Conservation (phyloP, 2,797 vertebrate species). For the Coregonus suidteri region DNA sequence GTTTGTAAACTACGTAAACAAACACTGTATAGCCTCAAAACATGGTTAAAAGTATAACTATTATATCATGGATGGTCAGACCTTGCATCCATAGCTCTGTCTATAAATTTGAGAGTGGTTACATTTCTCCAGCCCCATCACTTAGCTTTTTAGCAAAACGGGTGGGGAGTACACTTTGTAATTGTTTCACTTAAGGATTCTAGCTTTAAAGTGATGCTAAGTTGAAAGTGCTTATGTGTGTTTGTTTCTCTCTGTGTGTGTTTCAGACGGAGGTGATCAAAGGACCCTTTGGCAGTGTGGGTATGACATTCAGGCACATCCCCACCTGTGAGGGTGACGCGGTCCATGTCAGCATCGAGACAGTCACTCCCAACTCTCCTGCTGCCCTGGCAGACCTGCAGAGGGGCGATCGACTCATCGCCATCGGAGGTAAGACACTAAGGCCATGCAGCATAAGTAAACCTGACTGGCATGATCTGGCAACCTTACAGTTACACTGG, state of each 20-base stretch:
- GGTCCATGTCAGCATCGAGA: constrained; percentile 92
- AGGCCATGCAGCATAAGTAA: constrained; percentile 9
- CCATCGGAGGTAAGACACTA: constrained; percentile 87
- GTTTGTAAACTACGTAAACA: too few relatives aligned
- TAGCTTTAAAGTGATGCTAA: neutral
- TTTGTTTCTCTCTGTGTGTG: constrained; percentile 15
- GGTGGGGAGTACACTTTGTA: too few relatives aligned
- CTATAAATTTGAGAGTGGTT: too few relatives aligned
- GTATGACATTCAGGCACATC: constrained; percentile 91
- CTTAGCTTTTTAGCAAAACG: too few relatives aligned
- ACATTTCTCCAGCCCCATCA: too few relatives aligned
- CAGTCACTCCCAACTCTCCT: constrained; percentile 91
- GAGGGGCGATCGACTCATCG: constrained; percentile 92
- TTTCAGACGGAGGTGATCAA: constrained; percentile 92
- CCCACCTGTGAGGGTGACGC: constrained; percentile 89
- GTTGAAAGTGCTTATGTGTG: constrained; percentile 7
- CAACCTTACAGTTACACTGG: neutral
- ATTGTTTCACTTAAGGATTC: neutral
- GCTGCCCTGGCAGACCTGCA: constrained; percentile 94
- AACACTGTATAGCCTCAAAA: too few relatives aligned
- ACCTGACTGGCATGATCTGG: neutral
- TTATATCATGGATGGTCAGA: too few relatives aligned
- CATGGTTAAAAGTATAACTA: too few relatives aligned
- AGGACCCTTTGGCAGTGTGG: constrained; percentile 89
- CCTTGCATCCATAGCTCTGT: too few relatives aligned